Conservation (phyloP, 2,888 invertebrate genomes). For the Suillia variegata region DNA sequence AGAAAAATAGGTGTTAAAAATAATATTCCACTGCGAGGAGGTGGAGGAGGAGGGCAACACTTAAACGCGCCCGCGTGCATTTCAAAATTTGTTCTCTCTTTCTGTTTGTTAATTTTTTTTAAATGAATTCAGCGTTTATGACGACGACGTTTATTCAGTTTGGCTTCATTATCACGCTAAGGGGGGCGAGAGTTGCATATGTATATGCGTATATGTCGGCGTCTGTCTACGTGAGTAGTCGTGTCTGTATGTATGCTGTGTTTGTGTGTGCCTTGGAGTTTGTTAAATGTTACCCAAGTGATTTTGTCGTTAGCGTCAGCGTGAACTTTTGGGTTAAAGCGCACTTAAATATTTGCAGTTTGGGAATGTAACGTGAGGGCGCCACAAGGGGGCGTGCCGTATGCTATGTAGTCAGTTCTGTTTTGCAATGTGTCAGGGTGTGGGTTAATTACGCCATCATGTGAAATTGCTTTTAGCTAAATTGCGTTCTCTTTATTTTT, state of each 20-base stretch:
- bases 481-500: constrained; percentile 14
- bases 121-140: constrained; percentile 56
- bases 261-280: neutral
- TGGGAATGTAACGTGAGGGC: neutral
- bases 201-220: constrained; percentile 10
- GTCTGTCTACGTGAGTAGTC: constrained; percentile 20
- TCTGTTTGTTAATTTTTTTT: no score
- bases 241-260: no score
- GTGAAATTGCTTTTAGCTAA: constrained; percentile 38
- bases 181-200: constrained; percentile 10
- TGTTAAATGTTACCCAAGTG: constrained; percentile 28
- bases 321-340: constrained; percentile 35
- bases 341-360: constrained; percentile 43
- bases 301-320: constrained; percentile 23
- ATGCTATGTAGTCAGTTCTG: no score
- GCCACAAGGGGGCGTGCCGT: no score
- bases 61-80: constrained; percentile 38
- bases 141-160: constrained; percentile 51
- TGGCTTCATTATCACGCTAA: constrained; percentile 44
- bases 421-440: constrained; percentile 21
- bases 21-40: constrained; percentile 25
- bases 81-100: no score
- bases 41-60: constrained; percentile 28
- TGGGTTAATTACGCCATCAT: constrained; percentile 51
- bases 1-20: constrained; percentile 47